Evolutionary conservation across 2,113 vertebrate species (phyloP).

Genomic region (Aphelocoma coerulescens): DNA sequence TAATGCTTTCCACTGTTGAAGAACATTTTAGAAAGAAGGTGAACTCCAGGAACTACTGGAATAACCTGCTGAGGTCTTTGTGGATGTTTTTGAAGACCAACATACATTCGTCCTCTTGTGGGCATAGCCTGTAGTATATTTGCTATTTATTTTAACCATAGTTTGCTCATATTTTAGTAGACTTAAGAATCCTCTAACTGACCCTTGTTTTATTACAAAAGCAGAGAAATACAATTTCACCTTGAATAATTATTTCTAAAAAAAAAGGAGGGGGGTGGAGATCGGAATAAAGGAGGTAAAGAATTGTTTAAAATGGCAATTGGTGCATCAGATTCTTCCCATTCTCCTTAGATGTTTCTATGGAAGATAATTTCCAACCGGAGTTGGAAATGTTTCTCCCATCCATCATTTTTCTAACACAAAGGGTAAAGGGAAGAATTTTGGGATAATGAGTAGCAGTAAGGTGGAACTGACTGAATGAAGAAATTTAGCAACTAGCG

Average conservation of each 20-base stretch:
- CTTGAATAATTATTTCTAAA: not conserved
- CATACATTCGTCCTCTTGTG: not conserved
- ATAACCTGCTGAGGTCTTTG: not conserved
- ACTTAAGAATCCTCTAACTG: not conserved
- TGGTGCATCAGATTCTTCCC: not conserved
- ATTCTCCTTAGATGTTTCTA: not conserved
- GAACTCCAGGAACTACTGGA: not conserved
- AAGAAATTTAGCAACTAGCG: not conserved
- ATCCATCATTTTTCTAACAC: not conserved
- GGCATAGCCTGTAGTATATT: not conserved
- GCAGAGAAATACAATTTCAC: not conserved
- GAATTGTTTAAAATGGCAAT: not conserved
- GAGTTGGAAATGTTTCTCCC: not conserved
- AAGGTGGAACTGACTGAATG: not conserved
- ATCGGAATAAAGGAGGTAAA: not conserved
- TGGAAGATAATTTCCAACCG: not conserved
- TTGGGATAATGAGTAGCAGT: not conserved
- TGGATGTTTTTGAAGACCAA: not conserved
- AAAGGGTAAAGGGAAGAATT: not conserved
- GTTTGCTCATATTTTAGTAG: not conserved
- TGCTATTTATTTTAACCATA: not conserved
- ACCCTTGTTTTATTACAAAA: not conserved
- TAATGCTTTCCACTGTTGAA: not conserved
- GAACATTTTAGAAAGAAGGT: not conserved
- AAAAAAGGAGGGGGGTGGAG: accelerated